Evolutionary conservation across 2,888 invertebrate species (phyloP).

Genomic region (Drosophila nigricruria): DNA sequence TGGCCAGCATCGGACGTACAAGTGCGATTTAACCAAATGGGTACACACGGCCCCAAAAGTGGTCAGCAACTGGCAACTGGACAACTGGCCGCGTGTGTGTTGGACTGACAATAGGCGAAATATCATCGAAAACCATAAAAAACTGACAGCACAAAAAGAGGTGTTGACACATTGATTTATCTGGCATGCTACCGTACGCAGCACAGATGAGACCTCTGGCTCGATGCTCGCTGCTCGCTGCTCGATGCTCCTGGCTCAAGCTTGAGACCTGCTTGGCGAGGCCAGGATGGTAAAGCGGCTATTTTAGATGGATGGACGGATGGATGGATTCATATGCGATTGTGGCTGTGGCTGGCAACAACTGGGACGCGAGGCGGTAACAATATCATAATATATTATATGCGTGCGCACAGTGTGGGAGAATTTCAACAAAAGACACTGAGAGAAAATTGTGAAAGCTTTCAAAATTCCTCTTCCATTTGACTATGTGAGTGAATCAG

Average conservation of each 20-base stretch:
- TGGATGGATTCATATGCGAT: slow-evolving; percentile 73
- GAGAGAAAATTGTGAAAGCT: neutral
- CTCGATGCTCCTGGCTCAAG: slow-evolving; percentile 9
- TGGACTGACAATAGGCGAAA: slow-evolving; percentile 83
- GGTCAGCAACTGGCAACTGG: slow-evolving; percentile 41
- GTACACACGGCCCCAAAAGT: slow-evolving; percentile 60
- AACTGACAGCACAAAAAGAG: slow-evolving; percentile 85
- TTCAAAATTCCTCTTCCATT: neutral
- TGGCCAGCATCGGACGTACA: slow-evolving; percentile 25
- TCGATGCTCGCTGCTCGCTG: neutral
- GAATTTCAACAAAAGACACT: slow-evolving; percentile 33
- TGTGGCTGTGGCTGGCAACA: slow-evolving; percentile 53
- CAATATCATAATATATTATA: slow-evolving; percentile 71
- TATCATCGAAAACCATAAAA: slow-evolving; percentile 84
- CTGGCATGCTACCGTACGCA: slow-evolving; percentile 84
- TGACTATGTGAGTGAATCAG: neutral
- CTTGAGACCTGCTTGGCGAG: slow-evolving; percentile 14
- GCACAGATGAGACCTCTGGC: slow-evolving; percentile 69
- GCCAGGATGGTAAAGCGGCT: slow-evolving; percentile 21
- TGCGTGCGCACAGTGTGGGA: slow-evolving; percentile 49
- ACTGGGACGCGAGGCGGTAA: slow-evolving; percentile 42
- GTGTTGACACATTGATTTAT: slow-evolving; percentile 86
- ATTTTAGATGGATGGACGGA: slow-evolving; percentile 59
- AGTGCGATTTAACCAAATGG: slow-evolving; percentile 79
- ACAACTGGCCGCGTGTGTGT: slow-evolving; percentile 59